Conservation (phyloP, 1,140 invertebrate species). For the Drosophila asahinai region DNA sequence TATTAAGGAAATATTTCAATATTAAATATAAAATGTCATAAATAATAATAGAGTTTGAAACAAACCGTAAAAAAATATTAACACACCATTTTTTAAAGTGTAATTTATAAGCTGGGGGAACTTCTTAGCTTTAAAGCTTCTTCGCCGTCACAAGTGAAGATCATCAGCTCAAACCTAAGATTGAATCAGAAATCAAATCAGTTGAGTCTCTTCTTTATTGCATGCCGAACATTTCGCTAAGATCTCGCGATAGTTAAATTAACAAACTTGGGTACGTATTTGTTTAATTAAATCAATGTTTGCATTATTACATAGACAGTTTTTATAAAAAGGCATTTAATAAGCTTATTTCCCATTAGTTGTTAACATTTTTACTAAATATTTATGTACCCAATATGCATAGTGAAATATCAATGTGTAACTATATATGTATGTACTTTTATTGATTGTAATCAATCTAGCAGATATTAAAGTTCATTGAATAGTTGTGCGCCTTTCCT, state of each 20-base stretch:
- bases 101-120: conserved; percentile 24
- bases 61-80: neutral
- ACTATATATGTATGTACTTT: neutral
- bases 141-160: conserved; percentile 7
- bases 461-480: conserved; percentile 25
- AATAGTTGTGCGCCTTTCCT: conserved; percentile 3
- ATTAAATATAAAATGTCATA: neutral
- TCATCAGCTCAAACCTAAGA: conserved; percentile 14
- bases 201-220: conserved; percentile 29
- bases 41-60: neutral
- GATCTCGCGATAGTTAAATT: neutral
- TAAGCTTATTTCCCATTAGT: no score
- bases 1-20: no score
- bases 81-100: conserved; percentile 3
- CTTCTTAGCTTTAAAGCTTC: conserved; percentile 39
- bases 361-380: neutral
- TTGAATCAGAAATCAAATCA: conserved; percentile 47
- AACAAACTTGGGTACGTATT: conserved; percentile 19
- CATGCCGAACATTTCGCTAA: conserved; percentile 5
- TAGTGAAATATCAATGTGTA: neutral
- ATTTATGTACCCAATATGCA: neutral
- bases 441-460: conserved; percentile 10
- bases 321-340: no score
- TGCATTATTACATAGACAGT: neutral
- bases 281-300: neutral